phyloP scores from a whole-genome alignment of 2,797 vertebrate species.

The Scolopax bukidnonensis region DNA sequence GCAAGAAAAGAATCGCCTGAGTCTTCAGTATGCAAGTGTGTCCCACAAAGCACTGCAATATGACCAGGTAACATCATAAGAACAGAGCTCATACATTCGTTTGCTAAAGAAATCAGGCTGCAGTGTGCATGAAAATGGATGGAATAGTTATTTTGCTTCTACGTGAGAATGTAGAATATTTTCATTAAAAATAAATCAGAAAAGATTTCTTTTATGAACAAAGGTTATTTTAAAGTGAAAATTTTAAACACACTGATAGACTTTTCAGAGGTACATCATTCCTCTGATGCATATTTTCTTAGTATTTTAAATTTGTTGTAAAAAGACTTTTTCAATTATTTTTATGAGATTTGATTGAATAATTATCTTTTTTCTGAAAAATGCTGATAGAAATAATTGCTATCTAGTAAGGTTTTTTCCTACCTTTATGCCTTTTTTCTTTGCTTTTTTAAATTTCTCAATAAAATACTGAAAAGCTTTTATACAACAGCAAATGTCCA shows the following conservation, averaged over 20 bases:
- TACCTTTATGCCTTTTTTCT: not conserved
- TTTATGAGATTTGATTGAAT: not conserved
- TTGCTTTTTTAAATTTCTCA: not conserved
- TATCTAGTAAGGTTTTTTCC: not conserved
- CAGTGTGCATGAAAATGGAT: not conserved
- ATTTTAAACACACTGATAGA: not conserved
- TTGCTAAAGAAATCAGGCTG: not conserved
- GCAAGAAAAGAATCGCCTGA: conserved; percentile 81
- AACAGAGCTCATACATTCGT: not conserved
- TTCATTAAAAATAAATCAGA: not conserved
- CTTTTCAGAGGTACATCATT: not conserved
- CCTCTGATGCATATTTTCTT: not conserved
- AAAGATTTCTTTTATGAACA: not conserved
- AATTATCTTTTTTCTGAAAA: not conserved
- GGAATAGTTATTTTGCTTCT: not conserved
- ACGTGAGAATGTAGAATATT: not conserved
- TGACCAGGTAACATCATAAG: conserved; percentile 83
- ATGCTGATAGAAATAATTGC: not conserved
- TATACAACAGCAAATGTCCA: not conserved
- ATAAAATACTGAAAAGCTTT: not conserved
- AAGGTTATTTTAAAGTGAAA: not conserved
- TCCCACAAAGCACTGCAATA: conserved; percentile 77
- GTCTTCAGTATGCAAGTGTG: conserved; percentile 79
- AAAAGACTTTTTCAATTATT: not conserved
- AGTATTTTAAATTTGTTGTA: not conserved